Conservation (phyloP, 1,140 invertebrate species). For the Monochamus saltuarius region DNA sequence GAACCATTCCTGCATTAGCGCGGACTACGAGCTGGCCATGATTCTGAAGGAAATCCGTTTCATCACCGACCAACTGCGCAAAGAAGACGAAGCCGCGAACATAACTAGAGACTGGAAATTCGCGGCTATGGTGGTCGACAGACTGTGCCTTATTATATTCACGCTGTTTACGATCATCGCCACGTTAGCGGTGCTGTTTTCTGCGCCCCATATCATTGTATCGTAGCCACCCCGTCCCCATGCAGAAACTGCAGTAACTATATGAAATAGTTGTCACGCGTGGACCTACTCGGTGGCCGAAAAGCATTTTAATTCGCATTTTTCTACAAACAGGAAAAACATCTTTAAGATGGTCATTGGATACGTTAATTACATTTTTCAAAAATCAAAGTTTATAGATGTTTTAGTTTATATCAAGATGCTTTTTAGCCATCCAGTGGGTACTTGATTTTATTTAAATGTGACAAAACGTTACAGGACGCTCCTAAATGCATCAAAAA, state of each 20-base stretch:
- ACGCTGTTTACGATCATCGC: constrained; percentile 94
- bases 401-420: no score
- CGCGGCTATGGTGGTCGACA: constrained; percentile 98
- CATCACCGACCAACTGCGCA: constrained; percentile 88
- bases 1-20: constrained; percentile 45
- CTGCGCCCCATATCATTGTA: constrained; percentile 94
- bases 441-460: neutral
- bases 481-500: no score
- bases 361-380: no score
- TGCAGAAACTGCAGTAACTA: constrained; percentile 12
- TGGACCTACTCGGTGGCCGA: constrained; percentile 1
- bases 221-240: constrained; percentile 63
- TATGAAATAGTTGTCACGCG: constrained; percentile 1
- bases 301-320: neutral
- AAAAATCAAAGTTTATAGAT: no score
- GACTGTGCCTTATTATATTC: constrained; percentile 96
- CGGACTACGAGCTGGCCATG: constrained; percentile 71
- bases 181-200: constrained; percentile 89
- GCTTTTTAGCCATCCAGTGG: neutral
- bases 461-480: no score
- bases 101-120: constrained; percentile 98
- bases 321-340: no score
- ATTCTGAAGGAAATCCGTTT: constrained; percentile 89
- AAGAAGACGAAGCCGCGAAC: constrained; percentile 87
- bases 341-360: no score